Evolutionary conservation across 2,113 vertebrate genomes (phyloP), one percentile per base, ranked within the genome.

Genomic region (Percopsis transmontana): DNA sequence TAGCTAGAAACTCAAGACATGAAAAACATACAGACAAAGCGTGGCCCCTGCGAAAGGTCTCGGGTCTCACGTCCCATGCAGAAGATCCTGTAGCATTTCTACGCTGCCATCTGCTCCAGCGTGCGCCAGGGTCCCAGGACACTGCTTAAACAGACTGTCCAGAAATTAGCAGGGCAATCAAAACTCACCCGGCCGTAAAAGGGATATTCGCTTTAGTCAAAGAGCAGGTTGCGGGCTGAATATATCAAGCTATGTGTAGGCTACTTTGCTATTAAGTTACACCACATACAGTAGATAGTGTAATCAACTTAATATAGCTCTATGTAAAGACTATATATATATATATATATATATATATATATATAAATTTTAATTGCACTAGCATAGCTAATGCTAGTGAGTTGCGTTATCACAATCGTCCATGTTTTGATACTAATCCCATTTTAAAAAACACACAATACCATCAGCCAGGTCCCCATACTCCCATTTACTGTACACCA

Each of bases 141-240:
- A 70, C 74, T 41, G 71, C 75, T 85, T 87, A 88, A 87, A 77
- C 87, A 84, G 83, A 87, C 77, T 74, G 81, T 81, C 65, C 79
- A 61, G 77, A 81, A 77, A 83, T 85, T 81, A 83, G 69, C 50
- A 71, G 60, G n/a, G 66, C 69, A 78, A 77, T 66, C 58, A 57
- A 78, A 79, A 81, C 72, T 62, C 15, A 57, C 48, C 24, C 2
- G 2, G 16, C 10, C 23, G 20, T 9, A 54, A 10, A 0, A 6
- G 4, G 7, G n/a, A 15, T n/a, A n/a, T 48, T 45, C 18, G 45
- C 16, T n/a, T n/a, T n/a, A 48, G 52, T 40, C 21, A 16, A 18
- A 60, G 14, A 14, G 24, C 15, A 20, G 27, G 52, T 72, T 47
- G 15, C 50, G 13, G 38, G 9, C 15, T 45, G 38, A 48, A 47